phyloP scores from a whole-genome alignment of 1,140 invertebrate genomes.

The Drosophila pseudoananassae region DNA sequence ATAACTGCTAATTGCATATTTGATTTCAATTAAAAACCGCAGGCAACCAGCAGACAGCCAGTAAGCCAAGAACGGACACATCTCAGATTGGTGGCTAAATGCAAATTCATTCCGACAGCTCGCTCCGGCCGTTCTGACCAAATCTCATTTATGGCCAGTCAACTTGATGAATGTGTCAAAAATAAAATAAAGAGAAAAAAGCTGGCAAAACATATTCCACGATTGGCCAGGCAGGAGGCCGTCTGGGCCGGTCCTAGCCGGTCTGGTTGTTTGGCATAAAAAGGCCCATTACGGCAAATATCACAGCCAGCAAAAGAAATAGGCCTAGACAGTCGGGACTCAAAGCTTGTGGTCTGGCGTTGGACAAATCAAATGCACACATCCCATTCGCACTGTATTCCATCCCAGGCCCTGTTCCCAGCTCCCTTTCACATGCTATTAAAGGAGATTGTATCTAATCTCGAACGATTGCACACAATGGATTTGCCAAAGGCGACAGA shows the following conservation, averaged over 20 bases:
- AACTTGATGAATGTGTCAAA: conserved; percentile 64
- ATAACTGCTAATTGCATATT: conserved; percentile 71
- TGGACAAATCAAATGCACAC: conserved; percentile 55
- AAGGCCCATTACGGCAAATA: conserved; percentile 47
- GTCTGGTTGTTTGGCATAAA: conserved; percentile 31
- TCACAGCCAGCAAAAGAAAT: conserved; percentile 3
- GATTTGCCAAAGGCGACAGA: conserved; percentile 76
- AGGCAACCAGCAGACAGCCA: conserved; percentile 5
- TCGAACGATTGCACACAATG: conserved; percentile 81
- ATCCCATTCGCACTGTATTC: conserved; percentile 14
- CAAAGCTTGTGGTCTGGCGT: background rate
- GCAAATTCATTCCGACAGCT: conserved; percentile 67
- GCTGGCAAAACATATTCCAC: conserved; percentile 5
- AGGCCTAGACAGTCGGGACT: background rate
- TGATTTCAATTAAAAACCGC: conserved; percentile 65
- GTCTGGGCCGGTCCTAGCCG: background rate
- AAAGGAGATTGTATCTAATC: conserved; percentile 82
- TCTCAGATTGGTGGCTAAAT: conserved; percentile 37
- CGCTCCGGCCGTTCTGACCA: conserved; percentile 9
- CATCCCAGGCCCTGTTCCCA: conserved; percentile 21
- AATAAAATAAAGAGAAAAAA: conserved; percentile 4
- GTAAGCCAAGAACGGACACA: conserved; percentile 1
- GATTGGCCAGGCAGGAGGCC: conserved; percentile 1
- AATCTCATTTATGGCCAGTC: conserved; percentile 61
- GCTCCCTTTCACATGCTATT: conserved; percentile 56